Base-by-base conservation (phyloP, 2,113 vertebrate genomes). In the Vidua chalybeata region DNA sequence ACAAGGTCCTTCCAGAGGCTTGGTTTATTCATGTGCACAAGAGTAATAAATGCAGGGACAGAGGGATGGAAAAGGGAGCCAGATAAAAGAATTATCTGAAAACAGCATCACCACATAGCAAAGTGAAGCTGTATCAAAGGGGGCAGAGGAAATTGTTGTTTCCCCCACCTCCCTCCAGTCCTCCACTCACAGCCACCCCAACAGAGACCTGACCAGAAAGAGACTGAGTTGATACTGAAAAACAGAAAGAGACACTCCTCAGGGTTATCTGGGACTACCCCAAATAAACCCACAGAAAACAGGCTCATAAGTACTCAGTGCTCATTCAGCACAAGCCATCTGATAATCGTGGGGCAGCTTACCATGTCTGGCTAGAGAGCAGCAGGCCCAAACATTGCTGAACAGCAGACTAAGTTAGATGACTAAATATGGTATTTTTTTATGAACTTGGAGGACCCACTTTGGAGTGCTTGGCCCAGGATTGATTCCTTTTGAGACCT, bases 391-490 rank as follows among this genome's bases (percentile, higher is more conserved):
- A 86, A 59, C n/a, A 51, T 45, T 96, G 93, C 92, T 78, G 85
- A 94, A 78, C 4, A 92, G 41, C 68, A 87, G 64, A 43, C 83
- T 75, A 92, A 77, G 43, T 71, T 86, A 81, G 76, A 96, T 96
- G 90, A 87, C 96, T 97, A 96, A 97, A 95, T 96, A 96, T 95
- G 93, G 92, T 75, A 64, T 64, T 89, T 93, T 95, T 84, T 94
- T 67, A 93, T 86, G 69, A 96, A 94, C 76, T 93, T 87, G 89
- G 93, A 96, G 94, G 71, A 89, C 58, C 91, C 62, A 82, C 52
- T 80, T 90, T 37, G 45, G 79, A 96, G 83, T 73, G 24, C 51
- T 92, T 97, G 94, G 92, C 90, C 83, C 64, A 76, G 76, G 39
- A 90, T 0, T 80, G 90, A 94, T 94, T 94, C 69, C 64, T 89